phyloP scores from a whole-genome alignment of 2,888 invertebrate genomes.

The Rhingia campestris region DNA sequence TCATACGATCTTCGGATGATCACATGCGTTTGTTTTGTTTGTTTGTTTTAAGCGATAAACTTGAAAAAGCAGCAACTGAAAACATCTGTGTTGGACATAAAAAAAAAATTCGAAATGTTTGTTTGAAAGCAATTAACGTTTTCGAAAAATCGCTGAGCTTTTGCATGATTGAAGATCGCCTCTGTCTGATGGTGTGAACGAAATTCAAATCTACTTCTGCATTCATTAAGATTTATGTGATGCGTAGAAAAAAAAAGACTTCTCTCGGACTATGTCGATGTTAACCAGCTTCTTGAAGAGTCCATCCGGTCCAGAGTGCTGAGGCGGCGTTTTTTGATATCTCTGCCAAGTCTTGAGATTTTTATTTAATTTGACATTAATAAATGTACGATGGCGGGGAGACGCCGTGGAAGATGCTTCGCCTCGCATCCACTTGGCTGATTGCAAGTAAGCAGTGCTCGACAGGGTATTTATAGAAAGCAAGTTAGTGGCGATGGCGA shows the following conservation, averaged over 20 bases:
- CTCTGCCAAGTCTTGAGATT: slow-evolving; percentile 41
- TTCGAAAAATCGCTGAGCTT: slow-evolving; percentile 23
- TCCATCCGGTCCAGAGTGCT: slow-evolving; percentile 1
- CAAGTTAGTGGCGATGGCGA: slow-evolving; percentile 19
- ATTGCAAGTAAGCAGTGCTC: slow-evolving; percentile 24
- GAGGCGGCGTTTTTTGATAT: slow-evolving; percentile 46
- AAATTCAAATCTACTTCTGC: slow-evolving; percentile 34
- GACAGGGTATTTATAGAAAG: slow-evolving; percentile 40
- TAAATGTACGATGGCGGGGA: slow-evolving; percentile 21
- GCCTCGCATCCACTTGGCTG: background rate
- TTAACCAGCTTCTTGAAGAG: slow-evolving; percentile 37
- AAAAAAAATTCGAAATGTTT: background rate
- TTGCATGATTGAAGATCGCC: slow-evolving; percentile 31
- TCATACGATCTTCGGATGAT: slow-evolving; percentile 22
- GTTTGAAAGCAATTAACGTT: slow-evolving; percentile 1
- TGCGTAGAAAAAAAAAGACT: background rate
- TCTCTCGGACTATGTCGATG: background rate
- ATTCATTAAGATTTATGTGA: slow-evolving; percentile 19
- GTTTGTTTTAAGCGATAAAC: slow-evolving; percentile 48
- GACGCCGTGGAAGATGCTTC: slow-evolving; percentile 18
- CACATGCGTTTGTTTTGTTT: slow-evolving; percentile 24
- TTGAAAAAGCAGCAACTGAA: slow-evolving; percentile 23
- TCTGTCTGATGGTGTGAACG: slow-evolving; percentile 37
- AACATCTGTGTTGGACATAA: slow-evolving; percentile 48
- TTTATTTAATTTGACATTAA: slow-evolving; percentile 54